These are phyloP conservation scores for Latrodectus geometricus DNA, from an alignment of 1,140 invertebrate species.

Conservation along the genomic window DNA sequence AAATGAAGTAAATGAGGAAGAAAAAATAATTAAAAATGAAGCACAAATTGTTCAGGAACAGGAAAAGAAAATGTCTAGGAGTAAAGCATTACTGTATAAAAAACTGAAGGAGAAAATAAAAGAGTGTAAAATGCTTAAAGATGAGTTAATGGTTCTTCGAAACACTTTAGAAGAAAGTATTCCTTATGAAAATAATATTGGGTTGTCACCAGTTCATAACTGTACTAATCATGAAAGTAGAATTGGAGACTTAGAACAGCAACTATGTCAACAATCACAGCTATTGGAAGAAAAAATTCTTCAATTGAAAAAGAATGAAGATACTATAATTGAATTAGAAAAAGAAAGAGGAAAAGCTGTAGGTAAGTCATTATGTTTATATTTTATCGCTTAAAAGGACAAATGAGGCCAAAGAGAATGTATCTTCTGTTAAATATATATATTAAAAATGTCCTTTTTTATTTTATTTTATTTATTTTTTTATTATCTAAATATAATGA, in stretches of 20 bases:
- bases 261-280: slow-evolving; percentile 28
- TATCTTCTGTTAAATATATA: no score
- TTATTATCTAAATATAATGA: no score
- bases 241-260: slow-evolving; percentile 54
- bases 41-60: neutral
- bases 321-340: slow-evolving; percentile 69
- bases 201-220: no score
- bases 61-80: neutral
- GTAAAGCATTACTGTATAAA: slow-evolving; percentile 29
- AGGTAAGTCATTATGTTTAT: slow-evolving; percentile 64
- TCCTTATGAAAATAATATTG: neutral
- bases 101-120: slow-evolving; percentile 58
- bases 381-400: no score
- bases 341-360: slow-evolving; percentile 70
- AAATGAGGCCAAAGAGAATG: no score
- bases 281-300: slow-evolving; percentile 53
- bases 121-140: slow-evolving; percentile 62
- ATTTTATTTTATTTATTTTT: no score
- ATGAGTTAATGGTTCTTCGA: slow-evolving; percentile 14
- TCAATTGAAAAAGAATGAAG: slow-evolving; percentile 64
- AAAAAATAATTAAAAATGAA: neutral
- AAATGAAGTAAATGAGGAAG: neutral
- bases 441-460: no score
- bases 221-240: neutral
- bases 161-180: slow-evolving; percentile 9